phyloP scores from a whole-genome alignment of 2,888 invertebrate genomes.

The Mamestra brassicae region DNA sequence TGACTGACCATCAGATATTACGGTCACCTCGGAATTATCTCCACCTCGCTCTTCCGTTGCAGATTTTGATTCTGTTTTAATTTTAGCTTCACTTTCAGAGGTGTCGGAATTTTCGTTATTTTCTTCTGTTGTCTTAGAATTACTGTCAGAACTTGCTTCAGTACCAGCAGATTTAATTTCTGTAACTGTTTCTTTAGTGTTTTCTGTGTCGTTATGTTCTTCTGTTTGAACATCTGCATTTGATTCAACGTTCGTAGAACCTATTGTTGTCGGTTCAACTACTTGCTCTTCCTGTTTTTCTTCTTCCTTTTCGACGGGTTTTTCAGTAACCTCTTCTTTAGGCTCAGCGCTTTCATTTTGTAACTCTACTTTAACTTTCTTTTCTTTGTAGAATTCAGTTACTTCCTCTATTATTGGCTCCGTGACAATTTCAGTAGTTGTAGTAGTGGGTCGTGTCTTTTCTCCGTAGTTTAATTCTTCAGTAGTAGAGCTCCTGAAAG shows the following conservation, averaged over 20 bases:
- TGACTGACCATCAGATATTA: constrained; percentile 74
- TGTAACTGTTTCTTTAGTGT: constrained; percentile 8
- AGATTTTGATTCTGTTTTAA: constrained; percentile 21
- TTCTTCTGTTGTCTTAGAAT: constrained; percentile 10
- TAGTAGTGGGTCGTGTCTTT: constrained; percentile 68
- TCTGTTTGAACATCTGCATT: constrained; percentile 4
- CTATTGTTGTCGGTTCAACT: constrained; percentile 40
- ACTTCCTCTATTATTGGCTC: constrained; percentile 65
- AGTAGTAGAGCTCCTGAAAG: constrained; percentile 65
- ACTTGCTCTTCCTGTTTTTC: constrained; percentile 50
- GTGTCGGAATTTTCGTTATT: constrained; percentile 12
- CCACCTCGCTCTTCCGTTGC: constrained; percentile 3
- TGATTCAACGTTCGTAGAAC: constrained; percentile 9
- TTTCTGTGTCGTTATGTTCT: constrained; percentile 13
- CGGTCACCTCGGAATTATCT: constrained; percentile 70
- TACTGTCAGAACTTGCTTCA: constrained; percentile 8
- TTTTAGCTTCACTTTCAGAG: constrained; percentile 11
- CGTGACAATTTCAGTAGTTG: constrained; percentile 67
- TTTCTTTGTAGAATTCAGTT: constrained; percentile 67
- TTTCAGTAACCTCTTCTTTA: constrained; percentile 57
- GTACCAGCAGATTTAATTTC: constrained; percentile 8
- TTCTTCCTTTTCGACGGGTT: constrained; percentile 55
- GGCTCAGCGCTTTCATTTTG: constrained; percentile 28
- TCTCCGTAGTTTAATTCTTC: constrained; percentile 84
- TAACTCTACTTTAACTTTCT: constrained; percentile 26